Evolutionary conservation across 2,888 invertebrate genomes (phyloP).

Genomic region (Drosophila anceps): DNA sequence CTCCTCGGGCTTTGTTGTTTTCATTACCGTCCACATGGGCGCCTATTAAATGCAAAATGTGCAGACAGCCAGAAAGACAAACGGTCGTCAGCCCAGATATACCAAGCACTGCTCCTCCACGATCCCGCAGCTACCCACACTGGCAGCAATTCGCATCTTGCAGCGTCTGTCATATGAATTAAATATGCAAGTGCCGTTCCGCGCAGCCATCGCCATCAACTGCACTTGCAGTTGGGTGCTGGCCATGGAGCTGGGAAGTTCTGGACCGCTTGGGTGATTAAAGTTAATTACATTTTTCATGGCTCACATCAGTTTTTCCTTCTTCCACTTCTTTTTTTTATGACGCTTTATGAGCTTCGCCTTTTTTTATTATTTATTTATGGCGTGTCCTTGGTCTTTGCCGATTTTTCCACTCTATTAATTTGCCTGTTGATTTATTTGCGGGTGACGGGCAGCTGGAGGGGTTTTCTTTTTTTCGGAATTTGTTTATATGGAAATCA

Average conservation of each 20-base stretch:
- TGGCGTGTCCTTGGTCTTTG: constrained; percentile 69
- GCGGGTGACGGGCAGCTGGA: constrained; percentile 30
- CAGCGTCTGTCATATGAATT: constrained; percentile 69
- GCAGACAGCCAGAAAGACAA: constrained; percentile 78
- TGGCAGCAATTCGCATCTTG: constrained; percentile 38
- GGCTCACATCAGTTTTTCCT: constrained; percentile 66
- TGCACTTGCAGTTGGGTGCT: constrained; percentile 21
- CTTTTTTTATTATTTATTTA: constrained; percentile 37
- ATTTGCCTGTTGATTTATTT: constrained; percentile 74
- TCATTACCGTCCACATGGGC: constrained; percentile 77
- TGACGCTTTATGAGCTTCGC: constrained; percentile 36
- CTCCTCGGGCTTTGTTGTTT: constrained; percentile 74
- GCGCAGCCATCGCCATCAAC: constrained; percentile 28
- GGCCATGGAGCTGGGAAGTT: constrained; percentile 11
- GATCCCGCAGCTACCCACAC: neutral
- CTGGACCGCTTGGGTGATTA: constrained; percentile 69
- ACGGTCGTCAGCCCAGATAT: constrained; percentile 38
- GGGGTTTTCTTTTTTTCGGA: constrained; percentile 16
- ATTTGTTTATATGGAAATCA: constrained; percentile 53
- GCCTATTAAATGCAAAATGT: constrained; percentile 79
- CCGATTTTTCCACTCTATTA: constrained; percentile 79
- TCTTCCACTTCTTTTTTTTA: constrained; percentile 12
- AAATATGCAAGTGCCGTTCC: constrained; percentile 72
- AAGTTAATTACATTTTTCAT: constrained; percentile 81
- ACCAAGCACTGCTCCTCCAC: neutral